A percentile compares a stretch with the other conserved stretches of the same genome.
Evolutionary conservation across 1,140 invertebrate genomes (phyloP).

Genomic region (Yoshiicerus persimilis): DNA sequence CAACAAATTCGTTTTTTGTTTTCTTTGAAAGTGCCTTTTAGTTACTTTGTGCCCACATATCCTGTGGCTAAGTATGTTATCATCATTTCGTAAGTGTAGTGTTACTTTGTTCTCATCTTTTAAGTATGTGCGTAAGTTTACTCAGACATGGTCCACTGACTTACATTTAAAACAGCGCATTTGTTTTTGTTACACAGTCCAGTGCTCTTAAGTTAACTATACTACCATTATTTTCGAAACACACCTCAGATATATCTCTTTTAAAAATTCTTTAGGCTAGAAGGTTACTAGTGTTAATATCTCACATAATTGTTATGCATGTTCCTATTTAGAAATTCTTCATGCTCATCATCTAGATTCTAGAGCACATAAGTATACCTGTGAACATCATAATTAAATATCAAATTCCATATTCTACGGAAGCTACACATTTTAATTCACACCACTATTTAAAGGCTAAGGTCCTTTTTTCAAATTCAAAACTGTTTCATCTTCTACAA

Average conservation of each 20-base stretch:
- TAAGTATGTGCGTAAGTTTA: slow-evolving; percentile 6
- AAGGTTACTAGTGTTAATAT: neutral
- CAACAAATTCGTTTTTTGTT: slow-evolving; percentile 23
- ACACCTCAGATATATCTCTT: too few relatives aligned
- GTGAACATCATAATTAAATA: too few relatives aligned
- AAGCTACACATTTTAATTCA: too few relatives aligned
- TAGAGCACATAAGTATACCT: too few relatives aligned
- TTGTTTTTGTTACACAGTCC: neutral
- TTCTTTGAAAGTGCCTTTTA: neutral
- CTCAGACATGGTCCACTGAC: neutral
- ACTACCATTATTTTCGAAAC: too few relatives aligned
- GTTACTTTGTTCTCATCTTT: neutral
- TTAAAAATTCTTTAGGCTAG: neutral
- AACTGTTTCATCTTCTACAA: too few relatives aligned
- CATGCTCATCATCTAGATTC: too few relatives aligned
- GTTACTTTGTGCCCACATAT: neutral
- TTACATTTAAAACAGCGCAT: neutral
- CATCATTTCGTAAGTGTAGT: neutral
- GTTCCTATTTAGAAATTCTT: too few relatives aligned
- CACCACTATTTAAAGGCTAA: too few relatives aligned
- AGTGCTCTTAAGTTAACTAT: too few relatives aligned
- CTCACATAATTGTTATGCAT: too few relatives aligned
- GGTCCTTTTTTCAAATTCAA: neutral
- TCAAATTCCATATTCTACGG: too few relatives aligned
- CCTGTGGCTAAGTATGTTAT: neutral